Conservation (phyloP, 1,140 invertebrate species). For the Homarus americanus region DNA sequence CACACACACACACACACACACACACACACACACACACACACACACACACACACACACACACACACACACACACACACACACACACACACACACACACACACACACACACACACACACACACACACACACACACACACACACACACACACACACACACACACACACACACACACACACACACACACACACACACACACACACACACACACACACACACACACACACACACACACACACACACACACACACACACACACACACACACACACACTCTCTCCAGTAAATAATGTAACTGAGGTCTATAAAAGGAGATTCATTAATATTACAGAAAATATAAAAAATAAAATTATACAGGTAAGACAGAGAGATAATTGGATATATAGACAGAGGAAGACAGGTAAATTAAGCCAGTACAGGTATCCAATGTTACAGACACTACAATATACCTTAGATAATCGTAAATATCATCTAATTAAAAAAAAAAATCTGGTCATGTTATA, state of each 20-base stretch:
- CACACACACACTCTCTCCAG: background rate
- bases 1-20: conserved; percentile 18
- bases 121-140: too few relatives aligned
- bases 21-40: background rate
- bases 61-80: background rate
- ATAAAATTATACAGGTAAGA: too few relatives aligned
- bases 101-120: background rate
- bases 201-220: background rate
- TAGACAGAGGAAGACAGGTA: too few relatives aligned
- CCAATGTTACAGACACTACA: too few relatives aligned
- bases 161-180: too few relatives aligned
- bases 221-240: conserved; percentile 3
- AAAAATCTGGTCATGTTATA: too few relatives aligned
- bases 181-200: too few relatives aligned
- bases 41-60: background rate
- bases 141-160: too few relatives aligned
- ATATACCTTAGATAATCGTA: too few relatives aligned
- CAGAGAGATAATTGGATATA: too few relatives aligned
- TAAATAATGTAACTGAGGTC: background rate
- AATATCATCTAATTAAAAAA: too few relatives aligned
- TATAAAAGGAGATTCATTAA: background rate
- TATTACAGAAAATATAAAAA: background rate
- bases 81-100: background rate
- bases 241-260: conserved; percentile 3
- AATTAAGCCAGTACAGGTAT: too few relatives aligned